phyloP scores from a whole-genome alignment of 2,888 invertebrate genomes.

The Hirtodrosophila confusa region DNA sequence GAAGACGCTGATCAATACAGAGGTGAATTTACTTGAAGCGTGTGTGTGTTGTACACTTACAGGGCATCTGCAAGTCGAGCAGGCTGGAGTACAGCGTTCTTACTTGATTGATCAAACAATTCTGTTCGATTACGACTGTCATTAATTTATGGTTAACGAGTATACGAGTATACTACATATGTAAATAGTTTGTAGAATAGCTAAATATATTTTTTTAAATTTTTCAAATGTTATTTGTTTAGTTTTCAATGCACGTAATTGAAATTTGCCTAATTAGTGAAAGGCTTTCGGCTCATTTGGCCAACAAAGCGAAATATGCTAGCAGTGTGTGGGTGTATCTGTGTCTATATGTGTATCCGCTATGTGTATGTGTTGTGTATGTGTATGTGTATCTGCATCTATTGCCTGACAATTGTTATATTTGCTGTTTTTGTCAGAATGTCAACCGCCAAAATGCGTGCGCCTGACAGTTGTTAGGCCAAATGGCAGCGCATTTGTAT shows the following conservation, averaged over 20 bases:
- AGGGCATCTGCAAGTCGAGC: too few species aligned
- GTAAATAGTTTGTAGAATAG: not conserved
- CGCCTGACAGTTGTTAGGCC: slow-evolving; percentile 48
- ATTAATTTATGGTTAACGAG: too few species aligned
- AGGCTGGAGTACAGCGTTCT: too few species aligned
- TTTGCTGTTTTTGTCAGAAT: slow-evolving; percentile 50
- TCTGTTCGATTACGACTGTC: too few species aligned
- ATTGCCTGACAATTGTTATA: slow-evolving; percentile 49
- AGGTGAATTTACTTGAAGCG: too few species aligned
- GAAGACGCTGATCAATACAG: too few species aligned
- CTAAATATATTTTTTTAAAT: slow-evolving; percentile 16
- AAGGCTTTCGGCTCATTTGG: slow-evolving; percentile 55
- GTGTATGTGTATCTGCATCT: slow-evolving; percentile 32
- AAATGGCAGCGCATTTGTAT: slow-evolving; percentile 42
- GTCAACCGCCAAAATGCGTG: slow-evolving; percentile 67
- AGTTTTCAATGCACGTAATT: slow-evolving; percentile 52
- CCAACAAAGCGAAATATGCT: slow-evolving; percentile 27
- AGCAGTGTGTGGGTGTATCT: slow-evolving; percentile 1
- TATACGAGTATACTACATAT: too few species aligned
- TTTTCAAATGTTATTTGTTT: slow-evolving; percentile 26
- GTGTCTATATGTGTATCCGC: slow-evolving; percentile 1
- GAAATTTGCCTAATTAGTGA: slow-evolving; percentile 70
- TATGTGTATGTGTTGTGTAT: slow-evolving; percentile 1
- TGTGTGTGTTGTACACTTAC: too few species aligned
- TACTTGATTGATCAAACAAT: too few species aligned